These are phyloP conservation scores for Macroramphosus scolopax DNA, from an alignment of 2,797 vertebrate species.

Conservation along the genomic window DNA sequence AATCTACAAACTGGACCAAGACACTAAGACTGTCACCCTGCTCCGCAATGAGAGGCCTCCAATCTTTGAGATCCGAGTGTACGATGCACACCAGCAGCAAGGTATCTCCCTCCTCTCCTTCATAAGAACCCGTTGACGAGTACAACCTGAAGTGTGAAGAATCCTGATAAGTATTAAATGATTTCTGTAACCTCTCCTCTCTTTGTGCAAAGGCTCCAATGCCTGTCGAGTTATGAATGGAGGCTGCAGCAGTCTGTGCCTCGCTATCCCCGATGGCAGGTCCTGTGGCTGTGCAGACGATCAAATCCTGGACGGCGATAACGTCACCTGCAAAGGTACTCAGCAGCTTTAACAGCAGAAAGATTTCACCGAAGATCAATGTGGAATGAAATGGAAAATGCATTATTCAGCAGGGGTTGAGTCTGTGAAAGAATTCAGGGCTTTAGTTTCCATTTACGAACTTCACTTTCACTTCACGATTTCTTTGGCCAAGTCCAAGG, in stretches of 20 bases:
- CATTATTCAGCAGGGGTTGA: constrained; percentile 29
- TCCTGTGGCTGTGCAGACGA: constrained; percentile 94
- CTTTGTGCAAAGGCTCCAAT: constrained; percentile 80
- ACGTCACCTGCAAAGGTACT: constrained; percentile 92
- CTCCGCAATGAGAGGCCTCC: constrained; percentile 93
- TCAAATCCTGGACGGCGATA: constrained; percentile 84
- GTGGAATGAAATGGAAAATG: constrained; percentile 39
- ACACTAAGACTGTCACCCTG: constrained; percentile 84
- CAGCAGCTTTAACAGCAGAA: constrained; percentile 25
- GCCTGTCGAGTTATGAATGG: constrained; percentile 91
- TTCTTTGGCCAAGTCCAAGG: constrained; percentile 9
- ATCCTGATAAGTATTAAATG: neutral
- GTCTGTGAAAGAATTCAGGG: constrained; percentile 25
- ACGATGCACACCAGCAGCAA: constrained; percentile 95
- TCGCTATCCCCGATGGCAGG: constrained; percentile 87
- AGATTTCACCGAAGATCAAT: constrained; percentile 26
- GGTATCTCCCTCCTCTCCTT: constrained; percentile 74
- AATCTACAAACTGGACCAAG: constrained; percentile 91
- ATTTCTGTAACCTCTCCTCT: neutral
- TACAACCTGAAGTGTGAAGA: neutral
- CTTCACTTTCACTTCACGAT: neutral
- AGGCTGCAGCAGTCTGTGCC: constrained; percentile 94
- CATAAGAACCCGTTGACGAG: constrained; percentile 6
- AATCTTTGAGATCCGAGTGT: constrained; percentile 97
- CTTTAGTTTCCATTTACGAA: constrained; percentile 29